These are phyloP conservation scores for Argyrosomus japonicus DNA, from an alignment of 2,113 vertebrate species.

Conservation along the genomic window DNA sequence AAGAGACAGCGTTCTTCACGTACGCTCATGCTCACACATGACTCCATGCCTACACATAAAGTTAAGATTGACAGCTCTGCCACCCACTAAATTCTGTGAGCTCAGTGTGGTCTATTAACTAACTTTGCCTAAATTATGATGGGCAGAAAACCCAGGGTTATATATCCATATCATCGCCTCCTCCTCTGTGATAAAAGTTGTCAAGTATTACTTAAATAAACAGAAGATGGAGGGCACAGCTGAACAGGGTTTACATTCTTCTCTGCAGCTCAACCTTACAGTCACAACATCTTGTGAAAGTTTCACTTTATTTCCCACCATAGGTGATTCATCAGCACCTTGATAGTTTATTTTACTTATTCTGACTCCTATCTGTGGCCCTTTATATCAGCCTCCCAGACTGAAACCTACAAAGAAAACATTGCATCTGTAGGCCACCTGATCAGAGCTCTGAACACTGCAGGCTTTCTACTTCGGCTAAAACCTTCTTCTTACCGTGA, in stretches of 20 bases:
- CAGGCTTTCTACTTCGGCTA: not conserved
- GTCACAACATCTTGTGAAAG: conserved; percentile 54
- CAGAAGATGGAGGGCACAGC: conserved; percentile 29
- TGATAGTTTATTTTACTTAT: conserved; percentile 54
- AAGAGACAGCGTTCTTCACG: conserved; percentile 44
- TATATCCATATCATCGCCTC: conserved; percentile 24
- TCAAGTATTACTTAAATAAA: conserved; percentile 39
- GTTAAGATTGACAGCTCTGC: conserved; percentile 43
- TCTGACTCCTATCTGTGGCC: conserved; percentile 31
- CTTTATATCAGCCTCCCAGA: conserved; percentile 23
- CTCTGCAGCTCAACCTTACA: conserved; percentile 46
- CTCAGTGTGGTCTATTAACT: conserved; percentile 37
- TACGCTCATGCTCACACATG: conserved; percentile 27
- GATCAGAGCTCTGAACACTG: conserved; percentile 25
- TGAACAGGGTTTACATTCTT: conserved; percentile 66
- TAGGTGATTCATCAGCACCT: conserved; percentile 54
- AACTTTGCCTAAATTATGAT: conserved; percentile 43
- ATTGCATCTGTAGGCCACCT: conserved; percentile 10
- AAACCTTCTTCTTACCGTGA: conserved; percentile 31
- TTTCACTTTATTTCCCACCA: conserved; percentile 54
- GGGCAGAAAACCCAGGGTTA: conserved; percentile 39
- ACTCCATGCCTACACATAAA: conserved; percentile 37
- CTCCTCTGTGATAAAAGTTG: conserved; percentile 53
- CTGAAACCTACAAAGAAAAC: conserved; percentile 35
- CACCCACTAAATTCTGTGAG: conserved; percentile 49